phyloP scores from a whole-genome alignment of 1,140 invertebrate genomes.

The Lethocerus indicus region DNA sequence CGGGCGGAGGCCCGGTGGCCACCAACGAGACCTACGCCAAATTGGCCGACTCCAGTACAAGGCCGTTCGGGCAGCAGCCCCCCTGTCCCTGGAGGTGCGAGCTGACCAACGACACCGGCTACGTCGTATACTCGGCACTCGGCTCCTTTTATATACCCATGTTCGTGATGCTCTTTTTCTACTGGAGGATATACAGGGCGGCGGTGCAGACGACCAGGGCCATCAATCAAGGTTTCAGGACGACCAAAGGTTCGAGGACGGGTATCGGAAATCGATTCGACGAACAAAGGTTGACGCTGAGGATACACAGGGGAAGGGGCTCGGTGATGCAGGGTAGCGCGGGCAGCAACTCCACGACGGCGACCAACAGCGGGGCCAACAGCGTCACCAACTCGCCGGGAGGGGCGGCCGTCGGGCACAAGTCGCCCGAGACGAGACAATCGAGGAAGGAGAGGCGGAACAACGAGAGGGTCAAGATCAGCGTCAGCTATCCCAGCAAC shows the following conservation, averaged over 20 bases:
- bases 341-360: slow-evolving; percentile 25
- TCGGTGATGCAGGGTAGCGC: slow-evolving; percentile 37
- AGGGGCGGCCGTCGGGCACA: slow-evolving; percentile 4
- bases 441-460: slow-evolving; percentile 23
- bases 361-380: slow-evolving; percentile 16
- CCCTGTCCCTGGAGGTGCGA: slow-evolving; percentile 74
- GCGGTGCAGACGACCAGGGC: slow-evolving; percentile 77
- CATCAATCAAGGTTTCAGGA: slow-evolving; percentile 82
- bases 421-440: no score
- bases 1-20: slow-evolving; percentile 18
- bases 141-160: slow-evolving; percentile 94
- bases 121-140: slow-evolving; percentile 72
- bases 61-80: slow-evolving; percentile 4
- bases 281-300: slow-evolving; percentile 72
- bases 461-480: slow-evolving; percentile 63
- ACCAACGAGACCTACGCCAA: no score
- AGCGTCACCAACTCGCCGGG: slow-evolving; percentile 16
- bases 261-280: slow-evolving; percentile 50
- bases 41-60: slow-evolving; percentile 4
- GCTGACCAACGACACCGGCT: slow-evolving; percentile 73
- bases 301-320: slow-evolving; percentile 71
- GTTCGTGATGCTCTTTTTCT: slow-evolving; percentile 92
- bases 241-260: slow-evolving; percentile 53
- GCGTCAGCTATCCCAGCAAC: slow-evolving; percentile 62
- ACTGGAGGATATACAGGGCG: slow-evolving; percentile 87